Conservation (phyloP, 92 coral and sea anemone species). For the Zoanthus gigantus region DNA sequence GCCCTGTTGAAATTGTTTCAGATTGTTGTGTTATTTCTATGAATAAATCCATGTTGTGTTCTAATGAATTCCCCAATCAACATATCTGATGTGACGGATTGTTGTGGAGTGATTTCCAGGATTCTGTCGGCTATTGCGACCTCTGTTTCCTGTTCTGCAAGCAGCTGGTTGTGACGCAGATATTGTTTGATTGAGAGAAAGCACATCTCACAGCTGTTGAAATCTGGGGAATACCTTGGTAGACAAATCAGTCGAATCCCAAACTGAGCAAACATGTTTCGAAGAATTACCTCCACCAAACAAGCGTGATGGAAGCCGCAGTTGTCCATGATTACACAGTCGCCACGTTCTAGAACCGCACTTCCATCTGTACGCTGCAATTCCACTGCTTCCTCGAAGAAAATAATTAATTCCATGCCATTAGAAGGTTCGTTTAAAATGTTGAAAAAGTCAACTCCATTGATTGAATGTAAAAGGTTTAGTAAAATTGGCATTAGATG, state of each 20-base stretch:
- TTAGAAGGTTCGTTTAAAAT: slow-evolving; percentile 65
- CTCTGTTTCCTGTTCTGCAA: not conserved
- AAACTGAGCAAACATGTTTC: slow-evolving; percentile 32
- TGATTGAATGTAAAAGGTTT: slow-evolving; percentile 56
- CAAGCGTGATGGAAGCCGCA: not conserved
- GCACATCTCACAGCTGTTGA: slow-evolving; percentile 61
- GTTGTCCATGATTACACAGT: slow-evolving; percentile 64
- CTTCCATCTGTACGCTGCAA: slow-evolving; percentile 56
- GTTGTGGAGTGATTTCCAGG: not conserved
- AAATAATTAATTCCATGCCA: slow-evolving; percentile 61
- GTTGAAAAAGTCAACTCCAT: slow-evolving; percentile 60
- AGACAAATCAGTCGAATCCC: not conserved
- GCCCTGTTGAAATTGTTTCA: no score
- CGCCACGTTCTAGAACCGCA: slow-evolving; percentile 57
- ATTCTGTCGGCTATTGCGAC: not conserved
- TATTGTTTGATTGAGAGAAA: slow-evolving; percentile 60
- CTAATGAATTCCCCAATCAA: no score
- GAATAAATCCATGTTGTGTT: no score
- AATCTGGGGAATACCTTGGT: slow-evolving; percentile 15
- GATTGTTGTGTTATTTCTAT: no score
- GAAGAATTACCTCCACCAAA: slow-evolving; percentile 50
- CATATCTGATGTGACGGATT: not conserved
- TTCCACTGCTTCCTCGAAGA: slow-evolving; percentile 58
- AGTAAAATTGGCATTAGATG: slow-evolving; percentile 78
- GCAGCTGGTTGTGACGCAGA: slow-evolving; percentile 49